Conservation (phyloP, 1,140 invertebrate species). For the Dolichoris vasculosae region DNA sequence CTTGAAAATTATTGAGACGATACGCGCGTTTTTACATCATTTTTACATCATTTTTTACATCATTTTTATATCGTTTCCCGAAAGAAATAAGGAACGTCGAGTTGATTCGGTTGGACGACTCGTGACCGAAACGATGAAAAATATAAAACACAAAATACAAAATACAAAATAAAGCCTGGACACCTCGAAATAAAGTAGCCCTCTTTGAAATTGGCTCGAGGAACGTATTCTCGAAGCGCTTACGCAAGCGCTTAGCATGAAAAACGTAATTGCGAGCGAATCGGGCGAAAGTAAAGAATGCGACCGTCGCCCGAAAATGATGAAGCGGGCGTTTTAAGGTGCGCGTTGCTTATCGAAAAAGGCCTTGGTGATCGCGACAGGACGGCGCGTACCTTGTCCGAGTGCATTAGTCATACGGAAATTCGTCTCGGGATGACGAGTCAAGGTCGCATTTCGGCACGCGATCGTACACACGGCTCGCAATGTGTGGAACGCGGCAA, state of each 20-base stretch:
- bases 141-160: too few relatives aligned
- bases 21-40: too few relatives aligned
- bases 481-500: neutral
- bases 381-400: neutral
- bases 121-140: too few relatives aligned
- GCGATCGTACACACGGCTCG: neutral
- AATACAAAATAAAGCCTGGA: too few relatives aligned
- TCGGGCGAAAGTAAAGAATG: neutral
- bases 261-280: neutral
- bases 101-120: too few relatives aligned
- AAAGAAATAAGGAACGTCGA: too few relatives aligned
- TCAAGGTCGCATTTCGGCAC: conserved; percentile 36
- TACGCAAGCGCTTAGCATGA: neutral
- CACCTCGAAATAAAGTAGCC: too few relatives aligned
- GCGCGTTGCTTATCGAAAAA: neutral
- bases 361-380: neutral
- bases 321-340: neutral
- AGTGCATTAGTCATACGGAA: conserved; percentile 32
- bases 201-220: too few relatives aligned
- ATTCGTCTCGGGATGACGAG: conserved; percentile 29
- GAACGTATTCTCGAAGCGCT: neutral
- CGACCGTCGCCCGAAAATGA: neutral
- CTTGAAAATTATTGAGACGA: too few relatives aligned
- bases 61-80: too few relatives aligned
- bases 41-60: too few relatives aligned